Evolutionary conservation across 2,113 vertebrate genomes (phyloP).

Genomic region (Cebidichthys violaceus): DNA sequence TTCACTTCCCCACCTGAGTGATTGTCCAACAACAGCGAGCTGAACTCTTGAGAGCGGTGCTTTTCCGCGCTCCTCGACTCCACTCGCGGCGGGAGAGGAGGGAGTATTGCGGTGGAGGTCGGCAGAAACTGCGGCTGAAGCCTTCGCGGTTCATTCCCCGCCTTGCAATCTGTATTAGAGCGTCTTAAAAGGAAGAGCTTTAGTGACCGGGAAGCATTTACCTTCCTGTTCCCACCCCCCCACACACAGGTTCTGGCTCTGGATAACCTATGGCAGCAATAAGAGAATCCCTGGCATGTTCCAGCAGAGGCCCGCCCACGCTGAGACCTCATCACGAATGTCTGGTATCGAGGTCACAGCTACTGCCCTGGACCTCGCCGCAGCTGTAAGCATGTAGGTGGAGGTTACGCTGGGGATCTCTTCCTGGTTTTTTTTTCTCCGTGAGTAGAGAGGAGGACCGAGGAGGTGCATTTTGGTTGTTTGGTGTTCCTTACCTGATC

Average conservation of each 20-base stretch:
- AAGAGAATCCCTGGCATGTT: slow-evolving; percentile 53
- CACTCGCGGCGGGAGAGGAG: slow-evolving; percentile 31
- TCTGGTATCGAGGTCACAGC: slow-evolving; percentile 54
- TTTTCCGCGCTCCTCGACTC: slow-evolving; percentile 37
- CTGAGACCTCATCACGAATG: slow-evolving; percentile 48
- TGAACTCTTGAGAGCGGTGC: slow-evolving; percentile 24
- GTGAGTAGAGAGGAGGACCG: not conserved
- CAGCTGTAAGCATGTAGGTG: slow-evolving; percentile 28
- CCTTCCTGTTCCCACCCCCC: not conserved
- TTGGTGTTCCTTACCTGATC: not conserved
- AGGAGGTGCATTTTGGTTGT: not conserved
- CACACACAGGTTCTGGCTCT: slow-evolving; percentile 41
- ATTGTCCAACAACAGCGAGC: slow-evolving; percentile 37
- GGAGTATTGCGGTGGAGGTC: slow-evolving; percentile 55
- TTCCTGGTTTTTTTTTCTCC: not conserved
- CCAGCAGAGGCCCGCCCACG: slow-evolving; percentile 54
- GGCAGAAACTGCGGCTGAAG: slow-evolving; percentile 58
- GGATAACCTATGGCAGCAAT: slow-evolving; percentile 54
- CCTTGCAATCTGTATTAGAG: slow-evolving; percentile 73
- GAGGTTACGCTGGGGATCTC: slow-evolving; percentile 27
- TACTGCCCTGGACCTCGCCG: slow-evolving; percentile 33
- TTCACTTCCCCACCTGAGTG: slow-evolving; percentile 59
- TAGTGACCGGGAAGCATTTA: slow-evolving; percentile 53
- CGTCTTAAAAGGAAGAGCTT: slow-evolving; percentile 68
- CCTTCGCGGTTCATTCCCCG: slow-evolving; percentile 53